These are phyloP conservation scores for Cantharis rufa DNA, from an alignment of 2,888 invertebrate genomes.

Conservation along the genomic window DNA sequence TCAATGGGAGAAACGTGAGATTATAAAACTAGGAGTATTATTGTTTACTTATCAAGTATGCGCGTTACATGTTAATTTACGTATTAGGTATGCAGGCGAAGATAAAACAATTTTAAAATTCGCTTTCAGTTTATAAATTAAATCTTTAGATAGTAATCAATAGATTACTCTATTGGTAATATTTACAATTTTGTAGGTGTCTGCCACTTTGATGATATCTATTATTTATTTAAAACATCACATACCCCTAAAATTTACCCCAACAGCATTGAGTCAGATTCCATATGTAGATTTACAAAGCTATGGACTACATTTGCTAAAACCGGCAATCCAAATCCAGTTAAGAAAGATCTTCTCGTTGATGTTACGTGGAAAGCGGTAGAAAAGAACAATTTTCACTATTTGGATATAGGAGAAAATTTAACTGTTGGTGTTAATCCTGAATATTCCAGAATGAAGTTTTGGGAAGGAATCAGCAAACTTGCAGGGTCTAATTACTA, in stretches of 20 bases:
- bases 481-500: neutral
- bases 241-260: conserved; percentile 29
- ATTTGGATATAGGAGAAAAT: conserved; percentile 44
- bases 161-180: too few relatives aligned
- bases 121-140: too few relatives aligned
- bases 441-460: conserved; percentile 33
- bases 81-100: too few relatives aligned
- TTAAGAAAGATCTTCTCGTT: conserved; percentile 14
- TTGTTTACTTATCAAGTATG: too few relatives aligned
- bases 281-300: conserved; percentile 37
- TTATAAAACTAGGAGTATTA: too few relatives aligned
- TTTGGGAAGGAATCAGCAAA: conserved; percentile 36
- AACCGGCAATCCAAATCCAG: conserved; percentile 29
- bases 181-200: conserved; percentile 34
- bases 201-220: conserved; percentile 43
- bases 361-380: conserved; percentile 41
- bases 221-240: conserved; percentile 40
- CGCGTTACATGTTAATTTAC: too few relatives aligned
- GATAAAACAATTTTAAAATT: too few relatives aligned
- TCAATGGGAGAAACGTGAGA: too few relatives aligned
- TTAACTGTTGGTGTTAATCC: conserved; percentile 35
- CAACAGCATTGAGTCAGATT: conserved; percentile 34
- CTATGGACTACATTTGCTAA: conserved; percentile 46
- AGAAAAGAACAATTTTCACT: conserved; percentile 33
- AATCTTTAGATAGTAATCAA: too few relatives aligned